phyloP scores from a whole-genome alignment of 2,888 invertebrate species.

The Protonemura montana region DNA sequence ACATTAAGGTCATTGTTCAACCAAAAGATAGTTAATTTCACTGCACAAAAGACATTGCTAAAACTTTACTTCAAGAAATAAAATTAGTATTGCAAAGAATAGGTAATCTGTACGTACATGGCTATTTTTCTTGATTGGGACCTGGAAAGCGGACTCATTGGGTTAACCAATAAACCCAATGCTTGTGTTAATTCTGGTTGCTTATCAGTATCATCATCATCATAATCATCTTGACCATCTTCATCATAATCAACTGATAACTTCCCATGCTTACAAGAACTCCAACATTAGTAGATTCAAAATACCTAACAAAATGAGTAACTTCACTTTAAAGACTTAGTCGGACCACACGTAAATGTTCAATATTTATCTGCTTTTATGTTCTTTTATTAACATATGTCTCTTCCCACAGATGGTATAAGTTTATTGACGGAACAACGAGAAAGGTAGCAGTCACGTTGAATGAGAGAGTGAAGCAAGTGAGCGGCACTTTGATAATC shows the following conservation, averaged over 20 bases:
- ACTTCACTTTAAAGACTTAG: background rate
- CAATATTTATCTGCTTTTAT: background rate
- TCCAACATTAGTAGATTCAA: background rate
- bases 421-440: constrained; percentile 86
- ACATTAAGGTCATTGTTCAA: background rate
- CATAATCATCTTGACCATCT: background rate
- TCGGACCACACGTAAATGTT: background rate
- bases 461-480: constrained; percentile 89
- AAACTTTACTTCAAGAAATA: background rate
- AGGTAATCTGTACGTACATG: background rate
- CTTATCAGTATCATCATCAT: background rate
- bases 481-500: constrained; percentile 92
- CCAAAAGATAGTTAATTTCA: background rate
- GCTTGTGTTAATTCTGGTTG: no score
- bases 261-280: background rate
- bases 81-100: background rate
- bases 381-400: background rate
- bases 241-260: background rate
- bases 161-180: no score
- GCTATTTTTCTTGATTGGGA: background rate
- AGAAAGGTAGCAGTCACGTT: constrained; percentile 88
- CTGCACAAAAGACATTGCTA: background rate
- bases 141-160: background rate
- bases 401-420: constrained; percentile 82
- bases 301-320: background rate